Percentiles rank a stretch among this genome's conserved stretches.
These are phyloP conservation scores for Syngnathus floridae DNA, from an alignment of 2,113 vertebrate genomes.

Conservation along the genomic window DNA sequence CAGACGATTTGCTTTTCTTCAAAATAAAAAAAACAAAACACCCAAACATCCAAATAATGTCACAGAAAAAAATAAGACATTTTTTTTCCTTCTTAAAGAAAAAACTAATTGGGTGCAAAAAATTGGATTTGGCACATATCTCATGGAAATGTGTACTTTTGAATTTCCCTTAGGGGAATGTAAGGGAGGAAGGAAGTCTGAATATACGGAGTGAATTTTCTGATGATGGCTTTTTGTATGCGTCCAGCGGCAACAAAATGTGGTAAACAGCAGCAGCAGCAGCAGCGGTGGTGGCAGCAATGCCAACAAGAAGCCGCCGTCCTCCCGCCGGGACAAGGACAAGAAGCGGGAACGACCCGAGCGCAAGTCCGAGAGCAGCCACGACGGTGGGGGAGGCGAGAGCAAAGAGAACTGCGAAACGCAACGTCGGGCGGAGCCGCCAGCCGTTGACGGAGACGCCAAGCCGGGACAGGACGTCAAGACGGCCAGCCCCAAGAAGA, in stretches of 20 bases:
- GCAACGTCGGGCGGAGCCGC: constrained; percentile 40
- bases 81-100: no score
- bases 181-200: background rate
- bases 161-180: background rate
- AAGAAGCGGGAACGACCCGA: constrained; percentile 60
- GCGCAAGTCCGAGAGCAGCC: constrained; percentile 73
- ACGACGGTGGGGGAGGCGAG: constrained; percentile 63
- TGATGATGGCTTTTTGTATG: fast-evolving
- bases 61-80: no score
- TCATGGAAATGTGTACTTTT: no score
- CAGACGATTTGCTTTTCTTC: no score
- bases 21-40: no score
- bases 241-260: constrained; percentile 74
- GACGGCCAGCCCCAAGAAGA: constrained; percentile 75
- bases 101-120: no score
- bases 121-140: no score
- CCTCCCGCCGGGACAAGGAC: constrained; percentile 73
- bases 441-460: constrained; percentile 59
- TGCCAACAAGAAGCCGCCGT: constrained; percentile 12
- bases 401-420: constrained; percentile 82
- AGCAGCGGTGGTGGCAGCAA: constrained; percentile 26
- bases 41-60: no score
- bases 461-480: constrained; percentile 73
- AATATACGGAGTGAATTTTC: background rate
- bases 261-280: constrained; percentile 68